Percentiles rank a stretch among this genome's conserved stretches.
phyloP scores from a whole-genome alignment of 2,113 vertebrate species.

The Rynchops niger region DNA sequence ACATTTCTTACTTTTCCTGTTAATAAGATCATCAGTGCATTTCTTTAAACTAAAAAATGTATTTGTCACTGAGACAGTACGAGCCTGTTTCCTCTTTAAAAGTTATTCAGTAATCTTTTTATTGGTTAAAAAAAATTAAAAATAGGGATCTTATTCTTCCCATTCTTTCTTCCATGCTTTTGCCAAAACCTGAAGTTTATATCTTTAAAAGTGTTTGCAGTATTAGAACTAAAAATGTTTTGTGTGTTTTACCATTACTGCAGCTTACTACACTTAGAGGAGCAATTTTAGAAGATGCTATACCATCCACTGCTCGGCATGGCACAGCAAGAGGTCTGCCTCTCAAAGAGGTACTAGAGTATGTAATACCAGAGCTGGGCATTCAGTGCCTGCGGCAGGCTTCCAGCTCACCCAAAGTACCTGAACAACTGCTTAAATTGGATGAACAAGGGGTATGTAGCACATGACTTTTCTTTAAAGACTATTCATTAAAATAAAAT shows the following conservation, averaged over 20 bases:
- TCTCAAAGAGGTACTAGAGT: slow-evolving; percentile 94
- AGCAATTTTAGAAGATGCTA: slow-evolving; percentile 94
- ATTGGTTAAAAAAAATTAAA: not conserved
- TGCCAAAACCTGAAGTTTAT: not conserved
- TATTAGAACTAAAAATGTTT: not conserved
- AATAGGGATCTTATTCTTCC: not conserved
- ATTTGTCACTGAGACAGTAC: not conserved
- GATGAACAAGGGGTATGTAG: slow-evolving; percentile 94
- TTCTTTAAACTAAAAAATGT: not conserved
- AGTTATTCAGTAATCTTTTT: not conserved
- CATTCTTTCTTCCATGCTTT: not conserved
- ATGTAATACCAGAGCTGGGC: slow-evolving; percentile 91
- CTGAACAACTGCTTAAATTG: slow-evolving; percentile 92
- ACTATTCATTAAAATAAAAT: not conserved
- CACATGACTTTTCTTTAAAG: not conserved
- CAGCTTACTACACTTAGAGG: slow-evolving; percentile 94
- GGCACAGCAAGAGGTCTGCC: slow-evolving; percentile 92
- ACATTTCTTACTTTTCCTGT: not conserved
- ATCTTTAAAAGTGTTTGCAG: not conserved
- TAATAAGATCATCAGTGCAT: not conserved
- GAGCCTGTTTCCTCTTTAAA: not conserved
- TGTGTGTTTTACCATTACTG: not conserved
- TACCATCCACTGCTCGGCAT: slow-evolving; percentile 91
- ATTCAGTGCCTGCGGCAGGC: slow-evolving; percentile 91
- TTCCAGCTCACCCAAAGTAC: slow-evolving; percentile 88